A percentile compares a stretch with the other conserved stretches of the same genome.
These are phyloP conservation scores for Gibbula magus DNA, from an alignment of 2,888 invertebrate genomes.

Conservation along the genomic window DNA sequence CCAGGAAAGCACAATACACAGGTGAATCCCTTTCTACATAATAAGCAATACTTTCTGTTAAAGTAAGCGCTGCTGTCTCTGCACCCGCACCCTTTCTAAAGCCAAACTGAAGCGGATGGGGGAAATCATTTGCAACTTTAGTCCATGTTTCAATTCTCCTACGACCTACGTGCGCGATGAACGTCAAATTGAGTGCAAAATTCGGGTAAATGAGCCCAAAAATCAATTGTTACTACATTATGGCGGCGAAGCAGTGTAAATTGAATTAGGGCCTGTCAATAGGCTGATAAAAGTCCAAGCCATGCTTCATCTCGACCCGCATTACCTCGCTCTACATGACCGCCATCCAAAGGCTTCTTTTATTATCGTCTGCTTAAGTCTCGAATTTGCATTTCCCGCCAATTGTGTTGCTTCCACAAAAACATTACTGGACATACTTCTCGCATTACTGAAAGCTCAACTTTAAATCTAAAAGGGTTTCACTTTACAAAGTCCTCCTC, in stretches of 20 bases:
- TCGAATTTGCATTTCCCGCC: neutral
- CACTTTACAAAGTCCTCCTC: too few species aligned
- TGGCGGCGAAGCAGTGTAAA: conserved; percentile 7
- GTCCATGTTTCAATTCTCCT: too few species aligned
- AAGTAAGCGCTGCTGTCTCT: too few species aligned
- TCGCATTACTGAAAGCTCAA: too few species aligned
- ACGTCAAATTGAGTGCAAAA: conserved; percentile 26
- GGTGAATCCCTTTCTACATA: too few species aligned
- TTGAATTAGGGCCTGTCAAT: conserved; percentile 16
- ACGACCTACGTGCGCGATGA: conserved; percentile 7
- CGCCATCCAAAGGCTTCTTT: neutral
- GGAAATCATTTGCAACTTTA: too few species aligned
- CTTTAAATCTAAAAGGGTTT: too few species aligned
- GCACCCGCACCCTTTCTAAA: too few species aligned
- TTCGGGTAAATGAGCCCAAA: conserved; percentile 19
- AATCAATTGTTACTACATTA: conserved; percentile 27
- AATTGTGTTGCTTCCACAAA: neutral
- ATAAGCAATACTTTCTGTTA: too few species aligned
- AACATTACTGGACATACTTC: too few species aligned
- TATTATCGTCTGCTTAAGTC: neutral
- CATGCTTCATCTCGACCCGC: neutral
- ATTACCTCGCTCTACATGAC: neutral
- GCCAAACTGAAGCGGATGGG: too few species aligned
- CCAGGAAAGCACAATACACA: too few species aligned
- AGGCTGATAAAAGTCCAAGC: neutral